Conservation (phyloP, 2,797 vertebrate species). For the Pantherophis alleghaniensis region DNA sequence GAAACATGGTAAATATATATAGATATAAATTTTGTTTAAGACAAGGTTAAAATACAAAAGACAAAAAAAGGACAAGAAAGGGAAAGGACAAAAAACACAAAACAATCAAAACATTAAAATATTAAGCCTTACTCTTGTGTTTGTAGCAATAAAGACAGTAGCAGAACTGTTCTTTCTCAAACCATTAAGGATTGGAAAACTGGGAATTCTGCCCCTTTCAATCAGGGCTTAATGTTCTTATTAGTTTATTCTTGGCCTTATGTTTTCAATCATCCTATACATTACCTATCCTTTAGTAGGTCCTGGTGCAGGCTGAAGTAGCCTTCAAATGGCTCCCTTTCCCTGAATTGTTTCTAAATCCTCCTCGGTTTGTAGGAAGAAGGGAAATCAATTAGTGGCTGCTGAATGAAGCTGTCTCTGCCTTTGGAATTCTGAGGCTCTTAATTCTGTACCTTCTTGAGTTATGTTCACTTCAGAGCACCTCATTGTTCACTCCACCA, state of each 20-base stretch:
- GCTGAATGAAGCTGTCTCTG: not conserved
- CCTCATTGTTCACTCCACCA: not conserved
- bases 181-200: not conserved
- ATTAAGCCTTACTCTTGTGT: not conserved
- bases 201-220: not conserved
- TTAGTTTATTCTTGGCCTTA: not conserved
- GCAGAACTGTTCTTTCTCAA: not conserved
- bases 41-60: too few relatives aligned
- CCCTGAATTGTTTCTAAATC: not conserved
- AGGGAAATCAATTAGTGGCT: not conserved
- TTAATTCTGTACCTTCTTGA: not conserved
- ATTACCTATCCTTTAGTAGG: not conserved
- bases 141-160: not conserved
- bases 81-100: not conserved
- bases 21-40: too few relatives aligned
- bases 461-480: not conserved
- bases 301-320: not conserved
- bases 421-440: not conserved
- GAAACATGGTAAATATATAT: too few relatives aligned
- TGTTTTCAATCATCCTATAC: not conserved
- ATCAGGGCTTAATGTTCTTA: not conserved
- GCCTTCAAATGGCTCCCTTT: not conserved
- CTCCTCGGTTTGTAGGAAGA: not conserved
- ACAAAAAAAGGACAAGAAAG: not conserved
- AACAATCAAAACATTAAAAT: not conserved